These are phyloP conservation scores for Osmoderma eremita DNA, from an alignment of 2,888 invertebrate species.

Conservation along the genomic window DNA sequence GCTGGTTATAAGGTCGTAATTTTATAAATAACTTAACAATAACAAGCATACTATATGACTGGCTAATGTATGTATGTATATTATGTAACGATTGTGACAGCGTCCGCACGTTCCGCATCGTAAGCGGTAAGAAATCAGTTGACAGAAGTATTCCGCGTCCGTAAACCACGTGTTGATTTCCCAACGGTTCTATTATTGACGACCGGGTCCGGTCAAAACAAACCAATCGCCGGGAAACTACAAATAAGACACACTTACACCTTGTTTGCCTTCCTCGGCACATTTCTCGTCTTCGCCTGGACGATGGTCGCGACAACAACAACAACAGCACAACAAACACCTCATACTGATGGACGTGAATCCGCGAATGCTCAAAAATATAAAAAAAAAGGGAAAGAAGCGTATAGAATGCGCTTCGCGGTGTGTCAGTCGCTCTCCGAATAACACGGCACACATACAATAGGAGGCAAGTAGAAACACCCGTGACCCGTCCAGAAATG, in stretches of 20 bases:
- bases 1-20: not conserved
- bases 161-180: conserved; percentile 20
- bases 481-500: conserved; percentile 30
- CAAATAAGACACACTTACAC: conserved; percentile 20
- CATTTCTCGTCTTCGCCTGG: conserved; percentile 5
- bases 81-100: conserved; percentile 7
- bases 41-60: not conserved
- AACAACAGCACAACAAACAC: conserved; percentile 30
- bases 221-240: conserved; percentile 1
- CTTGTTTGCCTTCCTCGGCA: conserved; percentile 2
- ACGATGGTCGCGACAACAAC: not conserved
- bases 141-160: not conserved
- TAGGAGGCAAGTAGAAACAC: conserved; percentile 1
- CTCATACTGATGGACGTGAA: conserved; percentile 14
- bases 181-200: conserved; percentile 13
- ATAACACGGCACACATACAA: not conserved
- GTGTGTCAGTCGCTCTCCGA: too few species aligned
- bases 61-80: not conserved
- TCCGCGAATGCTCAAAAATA: conserved; percentile 6
- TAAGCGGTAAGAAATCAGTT: not conserved
- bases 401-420: too few species aligned
- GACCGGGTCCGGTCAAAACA: not conserved
- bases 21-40: not conserved
- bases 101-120: not conserved
- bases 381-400: conserved; percentile 5